phyloP scores from a whole-genome alignment of 2,888 invertebrate genomes.

The Stenotaenia linearis region DNA sequence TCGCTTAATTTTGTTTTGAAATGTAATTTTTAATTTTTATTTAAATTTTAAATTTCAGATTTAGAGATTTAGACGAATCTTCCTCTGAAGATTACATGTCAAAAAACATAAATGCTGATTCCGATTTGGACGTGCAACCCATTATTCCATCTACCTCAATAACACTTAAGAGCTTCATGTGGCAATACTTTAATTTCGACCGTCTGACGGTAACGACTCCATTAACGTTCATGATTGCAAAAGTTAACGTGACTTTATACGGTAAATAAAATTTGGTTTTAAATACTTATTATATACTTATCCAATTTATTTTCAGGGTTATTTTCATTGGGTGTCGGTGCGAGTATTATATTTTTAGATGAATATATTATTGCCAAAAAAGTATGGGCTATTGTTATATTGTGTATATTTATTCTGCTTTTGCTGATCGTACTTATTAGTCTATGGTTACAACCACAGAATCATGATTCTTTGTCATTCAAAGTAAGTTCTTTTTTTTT shows the following conservation, averaged over 20 bases:
- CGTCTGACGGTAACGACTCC: not conserved
- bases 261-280: not conserved
- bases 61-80: not conserved
- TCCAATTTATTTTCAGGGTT: not conserved
- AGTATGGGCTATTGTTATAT: not conserved
- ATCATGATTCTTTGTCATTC: not conserved
- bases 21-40: too few relatives aligned
- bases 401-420: slow-evolving; percentile 28
- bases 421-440: not conserved
- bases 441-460: not conserved
- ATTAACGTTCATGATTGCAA: not conserved
- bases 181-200: not conserved
- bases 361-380: not conserved
- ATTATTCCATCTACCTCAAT: not conserved
- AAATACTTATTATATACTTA: not conserved
- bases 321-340: not conserved
- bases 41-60: not conserved
- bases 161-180: not conserved
- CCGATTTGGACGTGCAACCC: not conserved
- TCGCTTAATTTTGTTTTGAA: not conserved
- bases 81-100: not conserved
- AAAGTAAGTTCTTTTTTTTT: slow-evolving; percentile 21
- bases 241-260: not conserved
- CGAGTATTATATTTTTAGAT: not conserved
- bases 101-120: not conserved